A percentile compares a stretch with the other conserved stretches of the same genome.
These are phyloP conservation scores for Thecophora atra DNA, from an alignment of 2,888 invertebrate genomes.

Conservation along the genomic window DNA sequence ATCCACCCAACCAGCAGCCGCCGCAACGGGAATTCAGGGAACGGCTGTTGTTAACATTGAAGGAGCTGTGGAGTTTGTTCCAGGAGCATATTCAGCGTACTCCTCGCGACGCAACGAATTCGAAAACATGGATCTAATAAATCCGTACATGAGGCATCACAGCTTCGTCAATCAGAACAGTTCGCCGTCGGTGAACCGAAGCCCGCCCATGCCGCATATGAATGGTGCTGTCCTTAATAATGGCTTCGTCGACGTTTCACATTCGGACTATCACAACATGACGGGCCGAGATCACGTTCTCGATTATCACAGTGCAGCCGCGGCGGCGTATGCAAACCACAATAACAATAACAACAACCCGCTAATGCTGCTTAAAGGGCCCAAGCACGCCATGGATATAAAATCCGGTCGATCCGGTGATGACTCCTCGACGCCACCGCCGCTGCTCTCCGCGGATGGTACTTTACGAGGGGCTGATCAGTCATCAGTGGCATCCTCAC, in stretches of 20 bases:
- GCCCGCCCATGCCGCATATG: conserved; percentile 48
- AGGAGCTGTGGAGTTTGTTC: conserved; percentile 22
- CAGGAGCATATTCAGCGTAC: not conserved
- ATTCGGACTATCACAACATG: conserved; percentile 58
- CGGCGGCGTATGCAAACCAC: conserved; percentile 53
- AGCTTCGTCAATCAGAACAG: conserved; percentile 53
- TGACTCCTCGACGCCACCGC: conserved; percentile 62
- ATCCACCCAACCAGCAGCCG: conserved; percentile 38
- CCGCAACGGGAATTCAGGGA: not conserved
- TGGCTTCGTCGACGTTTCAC: conserved; percentile 21
- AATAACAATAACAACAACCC: conserved; percentile 48
- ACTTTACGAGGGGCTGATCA: conserved; percentile 41
- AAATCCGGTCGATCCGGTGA: conserved; percentile 55
- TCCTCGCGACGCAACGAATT: conserved; percentile 37
- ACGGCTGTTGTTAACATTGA: conserved; percentile 18
- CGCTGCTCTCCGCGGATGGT: conserved; percentile 46
- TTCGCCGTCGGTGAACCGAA: conserved; percentile 55
- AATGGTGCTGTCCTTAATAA: conserved; percentile 36
- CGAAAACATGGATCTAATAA: conserved; percentile 61
- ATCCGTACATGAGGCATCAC: conserved; percentile 64
- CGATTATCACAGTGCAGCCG: conserved; percentile 61
- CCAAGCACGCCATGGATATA: conserved; percentile 30
- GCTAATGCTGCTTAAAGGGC: conserved; percentile 56
- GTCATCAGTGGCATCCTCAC: conserved; percentile 55
- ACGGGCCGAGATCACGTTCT: conserved; percentile 52